Conservation (phyloP, 2,888 invertebrate species). For the Plagiodera versicolora region DNA sequence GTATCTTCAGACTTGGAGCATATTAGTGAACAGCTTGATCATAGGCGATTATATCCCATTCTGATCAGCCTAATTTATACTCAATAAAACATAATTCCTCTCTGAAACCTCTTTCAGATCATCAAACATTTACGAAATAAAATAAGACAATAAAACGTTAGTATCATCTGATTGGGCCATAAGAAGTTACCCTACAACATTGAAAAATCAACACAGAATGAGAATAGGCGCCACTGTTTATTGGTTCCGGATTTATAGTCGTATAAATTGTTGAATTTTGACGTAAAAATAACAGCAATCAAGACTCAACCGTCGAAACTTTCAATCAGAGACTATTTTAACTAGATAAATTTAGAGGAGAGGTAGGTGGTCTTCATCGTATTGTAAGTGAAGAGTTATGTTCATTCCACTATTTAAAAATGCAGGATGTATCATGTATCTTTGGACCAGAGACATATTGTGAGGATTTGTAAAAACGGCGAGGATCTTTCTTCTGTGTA, state of each 20-base stretch:
- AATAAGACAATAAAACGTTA: constrained; percentile 19
- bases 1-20: not conserved
- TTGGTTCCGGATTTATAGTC: constrained; percentile 44
- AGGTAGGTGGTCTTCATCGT: too few relatives aligned
- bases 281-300: not conserved
- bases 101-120: constrained; percentile 19
- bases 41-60: not conserved
- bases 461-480: too few relatives aligned
- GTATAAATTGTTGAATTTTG: constrained; percentile 38
- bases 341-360: too few relatives aligned
- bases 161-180: constrained; percentile 20
- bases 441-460: too few relatives aligned
- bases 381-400: too few relatives aligned
- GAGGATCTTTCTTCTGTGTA: too few relatives aligned
- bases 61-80: constrained; percentile 19
- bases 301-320: not conserved
- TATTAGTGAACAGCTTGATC: not conserved
- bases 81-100: constrained; percentile 20
- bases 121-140: constrained; percentile 16
- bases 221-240: constrained; percentile 45
- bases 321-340: too few relatives aligned
- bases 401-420: too few relatives aligned
- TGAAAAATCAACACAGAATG: constrained; percentile 13
- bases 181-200: constrained; percentile 14
- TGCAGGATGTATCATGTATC: too few relatives aligned